Base-by-base conservation (phyloP, 2,113 vertebrate genomes). In the Crotalus horridus region DNA sequence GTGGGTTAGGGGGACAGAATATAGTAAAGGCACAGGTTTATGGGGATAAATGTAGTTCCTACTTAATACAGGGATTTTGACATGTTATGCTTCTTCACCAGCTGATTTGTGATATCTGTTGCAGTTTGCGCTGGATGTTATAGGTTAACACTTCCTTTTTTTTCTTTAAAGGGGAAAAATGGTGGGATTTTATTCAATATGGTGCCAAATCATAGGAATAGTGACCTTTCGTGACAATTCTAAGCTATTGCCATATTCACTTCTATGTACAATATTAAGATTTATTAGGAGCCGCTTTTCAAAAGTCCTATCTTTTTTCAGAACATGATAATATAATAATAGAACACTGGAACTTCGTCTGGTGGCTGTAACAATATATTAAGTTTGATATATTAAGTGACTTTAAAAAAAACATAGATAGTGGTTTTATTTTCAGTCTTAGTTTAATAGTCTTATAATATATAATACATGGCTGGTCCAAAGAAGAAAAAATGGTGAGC, bases 271-370 rank as follows among this genome's bases (percentile, higher is more conserved):
- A 86, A 51, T 46, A 93, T n/a, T 51, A 69, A 90, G 39, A 95
- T 95, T 89, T 88, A 93, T 92, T 96, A 95, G 92, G 81, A 51
- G 15, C 90, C 95, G 26, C 20, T 91, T 95, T 94, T 95, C 88
- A 94, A 81, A 85, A 86, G 55, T 89, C 92, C 95, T 91, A 91
- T 2, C 61, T 93, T 85, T 92, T 94, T 94, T 53, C 93, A 94
- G 90, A 81, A 61, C 74, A 1, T 90, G 95, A 94, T 89, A 54
- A 95, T 91, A 59, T 91, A 91, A 58, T 89, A 95, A 94, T 95
- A 95, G 95, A 95, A 29, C 93, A 94, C 87, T 87, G 93, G 3
- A 3, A 90, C 93, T 95, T 94, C 89, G 92, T 93, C 89, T 93
- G 39, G 74, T 91, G 90, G 23, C 89, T 92, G 43, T 54, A 89